Conservation (phyloP, 2,888 invertebrate species). For the Thera obeliscata region DNA sequence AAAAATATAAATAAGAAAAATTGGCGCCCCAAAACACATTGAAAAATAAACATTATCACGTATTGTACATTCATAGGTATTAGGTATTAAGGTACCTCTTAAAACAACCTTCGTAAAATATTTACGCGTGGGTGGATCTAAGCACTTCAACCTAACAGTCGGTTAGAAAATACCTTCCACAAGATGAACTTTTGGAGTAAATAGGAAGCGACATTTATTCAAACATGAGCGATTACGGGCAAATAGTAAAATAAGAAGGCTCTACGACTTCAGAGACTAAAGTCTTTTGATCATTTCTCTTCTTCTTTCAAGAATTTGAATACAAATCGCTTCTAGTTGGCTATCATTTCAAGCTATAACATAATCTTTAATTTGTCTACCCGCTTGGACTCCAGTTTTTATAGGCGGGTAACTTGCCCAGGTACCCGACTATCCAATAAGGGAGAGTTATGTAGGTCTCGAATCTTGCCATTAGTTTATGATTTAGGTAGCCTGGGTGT, state of each 20-base stretch:
- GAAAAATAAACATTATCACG: too few relatives aligned
- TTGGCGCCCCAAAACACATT: too few relatives aligned
- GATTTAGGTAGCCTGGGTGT: conserved; percentile 26
- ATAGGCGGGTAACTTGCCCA: conserved; percentile 14
- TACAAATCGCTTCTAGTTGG: conserved; percentile 2
- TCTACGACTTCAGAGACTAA: too few relatives aligned
- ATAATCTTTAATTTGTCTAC: conserved; percentile 13
- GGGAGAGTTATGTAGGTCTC: conserved; percentile 33
- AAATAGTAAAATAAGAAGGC: too few relatives aligned
- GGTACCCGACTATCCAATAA: conserved; percentile 27
- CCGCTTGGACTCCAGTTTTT: conserved; percentile 8
- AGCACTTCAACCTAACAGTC: conserved; percentile 1
- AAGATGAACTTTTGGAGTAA: conserved; percentile 2
- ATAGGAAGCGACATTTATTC: too few relatives aligned
- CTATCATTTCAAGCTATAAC: conserved; percentile 6
- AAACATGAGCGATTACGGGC: too few relatives aligned
- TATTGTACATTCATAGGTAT: not conserved
- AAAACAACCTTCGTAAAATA: conserved; percentile 1
- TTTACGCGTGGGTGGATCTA: conserved; percentile 3
- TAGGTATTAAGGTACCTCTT: not conserved
- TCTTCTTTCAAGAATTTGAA: not conserved
- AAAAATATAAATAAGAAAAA: too few relatives aligned
- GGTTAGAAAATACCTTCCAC: not conserved
- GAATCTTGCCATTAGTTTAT: conserved; percentile 27
- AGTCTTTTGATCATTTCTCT: too few relatives aligned